phyloP scores from a whole-genome alignment of 92 coral and sea anemone genomes.

The Porites cylindrica region DNA sequence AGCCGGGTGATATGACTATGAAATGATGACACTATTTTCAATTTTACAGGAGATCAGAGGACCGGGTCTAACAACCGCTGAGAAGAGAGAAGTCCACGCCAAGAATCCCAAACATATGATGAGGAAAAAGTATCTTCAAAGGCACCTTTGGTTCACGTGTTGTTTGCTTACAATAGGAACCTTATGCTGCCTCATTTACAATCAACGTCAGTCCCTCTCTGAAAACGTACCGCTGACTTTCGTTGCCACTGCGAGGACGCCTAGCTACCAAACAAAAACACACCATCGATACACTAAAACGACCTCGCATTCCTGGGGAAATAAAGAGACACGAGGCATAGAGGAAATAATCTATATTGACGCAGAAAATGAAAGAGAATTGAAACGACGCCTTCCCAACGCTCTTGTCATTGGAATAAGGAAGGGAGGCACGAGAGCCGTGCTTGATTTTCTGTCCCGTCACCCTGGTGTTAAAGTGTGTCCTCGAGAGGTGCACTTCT shows the following conservation, averaged over 20 bases:
- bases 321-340: not conserved
- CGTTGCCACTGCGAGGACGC: not conserved
- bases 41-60: too few relatives aligned
- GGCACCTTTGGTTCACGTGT: not conserved
- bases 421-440: slow-evolving; percentile 96
- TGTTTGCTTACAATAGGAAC: not conserved
- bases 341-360: not conserved
- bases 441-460: slow-evolving; percentile 83
- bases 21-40: too few relatives aligned
- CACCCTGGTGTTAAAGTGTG: slow-evolving; percentile 91
- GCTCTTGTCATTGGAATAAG: slow-evolving; percentile 93
- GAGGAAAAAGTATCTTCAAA: not conserved
- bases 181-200: slow-evolving; percentile 7
- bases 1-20: too few relatives aligned
- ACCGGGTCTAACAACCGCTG: too few relatives aligned
- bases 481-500: slow-evolving; percentile 89
- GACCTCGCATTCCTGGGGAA: not conserved
- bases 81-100: not conserved
- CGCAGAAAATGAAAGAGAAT: slow-evolving; percentile 22
- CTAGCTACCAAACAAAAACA: not conserved
- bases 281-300: not conserved
- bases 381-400: slow-evolving; percentile 80
- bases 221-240: not conserved
- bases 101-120: not conserved
- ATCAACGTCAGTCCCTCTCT: not conserved